A percentile compares a stretch with the other conserved stretches of the same genome.
phyloP scores from a whole-genome alignment of 1,140 invertebrate species.

The Drosophila pseudoobscura region DNA sequence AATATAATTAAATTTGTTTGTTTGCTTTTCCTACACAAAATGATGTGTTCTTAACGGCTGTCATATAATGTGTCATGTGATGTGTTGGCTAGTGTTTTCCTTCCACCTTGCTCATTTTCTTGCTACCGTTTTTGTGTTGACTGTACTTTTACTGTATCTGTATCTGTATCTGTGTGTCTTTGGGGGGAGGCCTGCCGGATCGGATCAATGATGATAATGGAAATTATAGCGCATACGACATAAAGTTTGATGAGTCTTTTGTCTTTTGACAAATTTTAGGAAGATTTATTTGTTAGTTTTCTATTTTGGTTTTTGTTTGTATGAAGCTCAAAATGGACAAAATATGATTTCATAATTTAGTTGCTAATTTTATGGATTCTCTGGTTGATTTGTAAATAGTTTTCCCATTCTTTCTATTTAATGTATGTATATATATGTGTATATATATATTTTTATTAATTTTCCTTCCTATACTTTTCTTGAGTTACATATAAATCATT shows the following conservation, averaged over 20 bases:
- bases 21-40: constrained; percentile 39
- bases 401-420: constrained; percentile 50
- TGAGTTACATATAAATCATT: constrained; percentile 10
- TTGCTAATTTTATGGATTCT: constrained; percentile 33
- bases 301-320: constrained; percentile 33
- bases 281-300: constrained; percentile 45
- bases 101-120: constrained; percentile 37
- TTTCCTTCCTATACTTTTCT: constrained; percentile 14
- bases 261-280: constrained; percentile 47
- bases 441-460: constrained; percentile 40
- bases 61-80: background rate
- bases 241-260: constrained; percentile 45
- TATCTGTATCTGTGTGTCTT: constrained; percentile 16
- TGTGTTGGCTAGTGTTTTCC: constrained; percentile 64
- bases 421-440: constrained; percentile 42
- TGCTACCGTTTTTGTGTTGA: constrained; percentile 50
- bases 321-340: constrained; percentile 77
- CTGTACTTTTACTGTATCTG: constrained; percentile 41
- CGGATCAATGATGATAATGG: background rate
- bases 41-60: constrained; percentile 49
- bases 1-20: constrained; percentile 27
- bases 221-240: constrained; percentile 21
- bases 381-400: constrained; percentile 58
- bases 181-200: background rate
- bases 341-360: constrained; percentile 46